These are phyloP conservation scores for Cremastinae sp. DNA, from an alignment of 2,888 invertebrate species.

Conservation along the genomic window DNA sequence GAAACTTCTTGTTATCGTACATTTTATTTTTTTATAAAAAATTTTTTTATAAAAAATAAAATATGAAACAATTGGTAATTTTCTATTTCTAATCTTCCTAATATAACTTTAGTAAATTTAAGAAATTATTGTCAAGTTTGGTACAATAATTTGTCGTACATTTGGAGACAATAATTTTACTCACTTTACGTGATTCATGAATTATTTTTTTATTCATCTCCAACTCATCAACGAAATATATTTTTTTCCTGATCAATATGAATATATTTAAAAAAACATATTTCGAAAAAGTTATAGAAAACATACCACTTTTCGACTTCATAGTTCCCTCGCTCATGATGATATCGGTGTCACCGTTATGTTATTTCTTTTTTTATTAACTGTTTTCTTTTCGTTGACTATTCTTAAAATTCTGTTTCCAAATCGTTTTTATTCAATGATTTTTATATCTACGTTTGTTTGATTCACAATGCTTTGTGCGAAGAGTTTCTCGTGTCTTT, in stretches of 20 bases:
- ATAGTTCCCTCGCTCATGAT: slow-evolving; percentile 74
- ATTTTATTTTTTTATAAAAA: too few species aligned
- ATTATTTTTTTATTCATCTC: too few species aligned
- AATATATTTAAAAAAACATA: slow-evolving; percentile 1
- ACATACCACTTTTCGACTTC: slow-evolving; percentile 73
- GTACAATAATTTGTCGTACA: too few species aligned
- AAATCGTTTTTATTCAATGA: background rate
- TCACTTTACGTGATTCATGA: too few species aligned
- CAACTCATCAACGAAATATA: background rate
- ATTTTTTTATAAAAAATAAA: too few species aligned
- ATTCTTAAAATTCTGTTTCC: background rate
- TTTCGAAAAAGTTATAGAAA: slow-evolving; percentile 20
- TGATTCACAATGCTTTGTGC: slow-evolving; percentile 19
- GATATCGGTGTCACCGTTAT: slow-evolving; percentile 44
- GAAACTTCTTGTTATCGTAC: too few species aligned
- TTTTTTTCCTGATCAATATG: background rate
- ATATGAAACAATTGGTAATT: too few species aligned
- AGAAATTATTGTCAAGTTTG: too few species aligned
- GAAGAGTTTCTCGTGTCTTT: background rate
- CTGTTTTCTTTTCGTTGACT: background rate
- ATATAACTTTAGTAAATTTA: too few species aligned
- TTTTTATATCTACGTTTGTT: background rate
- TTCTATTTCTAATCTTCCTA: too few species aligned
- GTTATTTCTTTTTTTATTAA: background rate
- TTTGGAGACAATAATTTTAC: too few species aligned